Percentiles rank a stretch among this genome's conserved stretches.
These are phyloP conservation scores for Myotis findleyi DNA, from an alignment of 2,797 vertebrate genomes.

Conservation along the genomic window DNA sequence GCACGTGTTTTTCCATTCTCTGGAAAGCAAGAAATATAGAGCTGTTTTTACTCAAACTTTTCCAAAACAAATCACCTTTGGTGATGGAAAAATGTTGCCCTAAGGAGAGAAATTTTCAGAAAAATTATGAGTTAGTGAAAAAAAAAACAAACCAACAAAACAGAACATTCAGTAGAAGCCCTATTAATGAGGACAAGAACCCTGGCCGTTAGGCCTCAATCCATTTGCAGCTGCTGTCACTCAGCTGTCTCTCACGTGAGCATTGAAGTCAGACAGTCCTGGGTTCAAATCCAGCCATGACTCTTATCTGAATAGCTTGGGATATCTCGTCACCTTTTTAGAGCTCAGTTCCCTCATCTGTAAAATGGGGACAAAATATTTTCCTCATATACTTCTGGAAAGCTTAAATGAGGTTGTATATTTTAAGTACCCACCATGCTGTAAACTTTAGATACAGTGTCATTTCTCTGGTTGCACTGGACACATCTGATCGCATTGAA, in stretches of 20 bases:
- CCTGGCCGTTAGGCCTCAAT: too few relatives aligned
- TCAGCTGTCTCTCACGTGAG: neutral
- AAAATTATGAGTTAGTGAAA: slow-evolving; percentile 66
- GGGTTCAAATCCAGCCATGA: neutral
- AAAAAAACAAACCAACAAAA: neutral
- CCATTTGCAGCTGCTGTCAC: rapidly evolving
- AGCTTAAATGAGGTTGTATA: neutral
- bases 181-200: neutral
- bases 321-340: neutral
- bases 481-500: neutral
- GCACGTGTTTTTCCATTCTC: slow-evolving; percentile 73
- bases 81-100: slow-evolving; percentile 70
- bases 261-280: neutral
- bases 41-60: slow-evolving; percentile 70
- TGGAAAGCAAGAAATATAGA: slow-evolving; percentile 67
- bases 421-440: neutral
- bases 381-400: neutral
- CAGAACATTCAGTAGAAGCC: neutral
- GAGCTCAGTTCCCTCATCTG: neutral
- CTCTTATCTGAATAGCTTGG: too few relatives aligned
- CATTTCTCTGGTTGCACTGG: neutral
- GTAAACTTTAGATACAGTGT: neutral
- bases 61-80: slow-evolving; percentile 78
- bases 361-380: neutral
- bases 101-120: slow-evolving; percentile 65